phyloP scores from a whole-genome alignment of 2,888 invertebrate species.

The Deroplatys truncata region DNA sequence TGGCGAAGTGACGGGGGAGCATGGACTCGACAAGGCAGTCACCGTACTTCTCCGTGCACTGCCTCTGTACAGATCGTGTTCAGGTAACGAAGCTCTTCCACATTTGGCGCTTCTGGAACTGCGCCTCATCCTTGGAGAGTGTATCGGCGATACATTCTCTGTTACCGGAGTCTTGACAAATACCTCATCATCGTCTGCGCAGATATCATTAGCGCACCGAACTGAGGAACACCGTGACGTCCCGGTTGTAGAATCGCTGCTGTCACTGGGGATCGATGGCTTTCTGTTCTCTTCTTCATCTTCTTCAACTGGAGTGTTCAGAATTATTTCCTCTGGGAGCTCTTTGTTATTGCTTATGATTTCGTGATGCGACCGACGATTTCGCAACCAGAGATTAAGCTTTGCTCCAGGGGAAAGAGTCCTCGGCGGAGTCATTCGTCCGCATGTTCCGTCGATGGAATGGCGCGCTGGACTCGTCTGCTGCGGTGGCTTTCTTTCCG shows the following conservation, averaged over 20 bases:
- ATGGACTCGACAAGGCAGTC: neutral
- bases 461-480: neutral
- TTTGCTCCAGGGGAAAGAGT: neutral
- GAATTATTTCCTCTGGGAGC: neutral
- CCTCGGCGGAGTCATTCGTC: neutral
- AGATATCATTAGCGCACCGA: neutral
- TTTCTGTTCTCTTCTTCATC: neutral
- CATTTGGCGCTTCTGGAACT: neutral
- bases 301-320: neutral
- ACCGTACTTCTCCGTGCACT: neutral
- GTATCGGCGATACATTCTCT: neutral
- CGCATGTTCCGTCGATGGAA: neutral
- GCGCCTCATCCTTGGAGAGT: neutral
- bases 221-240: neutral
- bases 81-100: neutral
- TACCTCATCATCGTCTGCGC: neutral
- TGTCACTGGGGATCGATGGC: neutral
- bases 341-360: neutral
- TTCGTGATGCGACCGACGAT: neutral
- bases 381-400: neutral
- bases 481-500: neutral
- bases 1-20: conserved; percentile 2
- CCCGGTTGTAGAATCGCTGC: neutral
- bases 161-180: neutral
- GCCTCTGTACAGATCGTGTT: neutral